Evolutionary conservation across 2,113 vertebrate species (phyloP), one percentile per base, ranked within the genome.

Genomic region (Sapajus apella): DNA sequence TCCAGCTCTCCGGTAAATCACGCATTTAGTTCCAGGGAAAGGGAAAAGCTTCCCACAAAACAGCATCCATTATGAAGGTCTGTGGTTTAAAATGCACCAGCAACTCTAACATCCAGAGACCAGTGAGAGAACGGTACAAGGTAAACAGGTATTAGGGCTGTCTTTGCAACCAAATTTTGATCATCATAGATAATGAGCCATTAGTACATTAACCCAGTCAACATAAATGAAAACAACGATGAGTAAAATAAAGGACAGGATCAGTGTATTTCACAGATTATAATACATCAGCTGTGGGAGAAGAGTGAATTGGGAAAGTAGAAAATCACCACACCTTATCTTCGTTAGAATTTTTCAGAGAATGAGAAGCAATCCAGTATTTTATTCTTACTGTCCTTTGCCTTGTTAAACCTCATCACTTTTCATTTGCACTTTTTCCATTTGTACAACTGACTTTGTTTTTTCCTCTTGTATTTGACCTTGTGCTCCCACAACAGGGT

Each of bases 181-280:
- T 84, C 25, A 1, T 10, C 8, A 17, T 20, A 55, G 76, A 25
- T 2, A 43, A 70, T 0, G 40, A 91, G 35, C 27, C 84, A 23
- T 13, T 3, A 13, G 55, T 9, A 47, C 17, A 0, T 11, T 9
- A 40, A 18, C 88, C 50, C 81, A 14, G 66, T 1, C 70, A 70
- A 55, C 61, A 37, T 13, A 55, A 37, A 13, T 0, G 30, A 72
- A 80, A 61, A 70, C 9, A 52, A 61, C 37, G 73, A 3, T 13
- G 2, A 79, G 35, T 2, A 27, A 21, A 37, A 10, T 32, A 8
- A 55, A 55, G 12, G 55, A 61, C 18, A n/a, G 30, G 61, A 5
- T 5, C 11, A 6, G 13, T 2, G 20, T 10, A 13, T 8, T 37
- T 35, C 58, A 11, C 0, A 10, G 56, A 40, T 7, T 1, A 6